Percentiles rank a stretch among this genome's conserved stretches.
These are phyloP conservation scores for Drosophila albomicans DNA, from an alignment of 1,140 invertebrate genomes.

Conservation along the genomic window DNA sequence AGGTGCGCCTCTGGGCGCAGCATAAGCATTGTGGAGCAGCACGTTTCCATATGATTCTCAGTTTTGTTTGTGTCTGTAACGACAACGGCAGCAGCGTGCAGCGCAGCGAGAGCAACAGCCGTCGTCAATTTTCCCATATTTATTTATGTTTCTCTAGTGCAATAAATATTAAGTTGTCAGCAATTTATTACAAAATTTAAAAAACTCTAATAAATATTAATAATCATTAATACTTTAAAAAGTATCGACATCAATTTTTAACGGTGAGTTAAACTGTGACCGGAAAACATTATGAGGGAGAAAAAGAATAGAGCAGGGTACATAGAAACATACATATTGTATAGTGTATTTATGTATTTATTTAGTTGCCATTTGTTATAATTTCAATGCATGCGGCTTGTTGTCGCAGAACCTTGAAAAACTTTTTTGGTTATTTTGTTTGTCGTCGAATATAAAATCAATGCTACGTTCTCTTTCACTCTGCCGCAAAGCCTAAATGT, in stretches of 20 bases:
- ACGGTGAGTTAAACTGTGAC: constrained; percentile 15
- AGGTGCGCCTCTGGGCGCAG: constrained; percentile 39
- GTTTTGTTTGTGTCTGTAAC: constrained; percentile 65
- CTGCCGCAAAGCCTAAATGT: neutral
- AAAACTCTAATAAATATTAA: neutral
- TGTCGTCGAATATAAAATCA: constrained; percentile 67
- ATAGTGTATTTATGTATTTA: neutral
- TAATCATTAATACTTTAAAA: neutral
- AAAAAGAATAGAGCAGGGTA: neutral
- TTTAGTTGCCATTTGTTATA: constrained; percentile 31
- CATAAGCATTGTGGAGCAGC: constrained; percentile 63
- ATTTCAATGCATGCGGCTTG: constrained; percentile 41
- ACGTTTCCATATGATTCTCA: constrained; percentile 75
- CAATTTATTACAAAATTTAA: constrained; percentile 14
- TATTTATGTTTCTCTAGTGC: constrained; percentile 38
- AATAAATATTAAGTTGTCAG: constrained; percentile 11
- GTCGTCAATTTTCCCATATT: constrained; percentile 34
- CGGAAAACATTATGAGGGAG: neutral
- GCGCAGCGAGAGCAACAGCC: constrained; percentile 33
- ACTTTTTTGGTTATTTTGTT: constrained; percentile 54
- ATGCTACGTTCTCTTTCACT: constrained; percentile 43
- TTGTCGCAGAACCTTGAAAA: constrained; percentile 65
- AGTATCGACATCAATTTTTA: neutral
- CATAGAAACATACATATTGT: neutral
- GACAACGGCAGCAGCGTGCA: constrained; percentile 7